Base-by-base conservation (phyloP, 2,888 invertebrate genomes). In the Dascillus cervinus region DNA sequence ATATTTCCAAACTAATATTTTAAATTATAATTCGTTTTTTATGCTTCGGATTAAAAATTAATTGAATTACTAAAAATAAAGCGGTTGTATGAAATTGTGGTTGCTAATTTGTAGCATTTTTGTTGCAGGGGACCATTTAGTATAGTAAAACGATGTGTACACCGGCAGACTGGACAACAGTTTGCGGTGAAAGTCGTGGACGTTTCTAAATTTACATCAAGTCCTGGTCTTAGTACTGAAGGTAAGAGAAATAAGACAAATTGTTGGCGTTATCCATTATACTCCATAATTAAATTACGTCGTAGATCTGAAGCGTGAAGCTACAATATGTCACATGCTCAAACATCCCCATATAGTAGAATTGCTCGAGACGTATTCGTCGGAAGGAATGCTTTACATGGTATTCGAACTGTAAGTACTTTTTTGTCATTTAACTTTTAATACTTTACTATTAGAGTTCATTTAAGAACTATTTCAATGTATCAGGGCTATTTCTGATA, bases 311-410 rank as follows among this genome's bases (percentile, higher is more conserved):
- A 97, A 97, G 71, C 76, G 97, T 29, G 96, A 97, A 69, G 96
- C 97, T 29, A 95, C 91, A 67, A 91, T 92, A 77, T 96, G 96
- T 66, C 95, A 97, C 67, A 92, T 95, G 89, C 71, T 98, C 53
- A 97, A 97, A 65, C 97, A 98, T 70, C 94, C 94, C 3, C 96
- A 97, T 69, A 97, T 98, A 52, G 96, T 96, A 49, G 96, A 97
- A 67, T 75, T 98, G 32, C 71, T 96, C 51, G 97, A 98, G 70
- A 96, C 96, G 0, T 97, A 96, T 75, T 94, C 94, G 60, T 94
- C 94, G 3, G 96, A 96, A 67, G 95, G 95, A 53, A 92, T 95
- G 89, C 78, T 97, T 11, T 97, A 96, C 66, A 96, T 97, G 96
- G 95, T 97, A 44, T 97, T 96, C 69, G 96, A 96, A 77, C 94